Evolutionary conservation across 2,888 invertebrate species (phyloP).

Genomic region (Nesidiocoris tenuis): DNA sequence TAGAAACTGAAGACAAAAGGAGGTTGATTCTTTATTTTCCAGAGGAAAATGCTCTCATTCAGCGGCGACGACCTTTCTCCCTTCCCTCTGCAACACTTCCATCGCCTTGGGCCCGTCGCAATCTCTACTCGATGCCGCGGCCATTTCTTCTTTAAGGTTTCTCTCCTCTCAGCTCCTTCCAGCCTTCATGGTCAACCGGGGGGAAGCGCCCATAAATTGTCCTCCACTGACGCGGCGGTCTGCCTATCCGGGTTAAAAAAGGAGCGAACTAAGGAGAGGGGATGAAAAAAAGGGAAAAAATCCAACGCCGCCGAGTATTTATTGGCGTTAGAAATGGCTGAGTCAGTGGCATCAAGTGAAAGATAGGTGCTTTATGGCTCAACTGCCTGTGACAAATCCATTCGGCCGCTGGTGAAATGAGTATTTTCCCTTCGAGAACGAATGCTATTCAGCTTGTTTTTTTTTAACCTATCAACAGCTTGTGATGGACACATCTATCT

Average conservation of each 20-base stretch:
- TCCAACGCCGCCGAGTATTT: constrained; percentile 26
- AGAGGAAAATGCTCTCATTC: constrained; percentile 18
- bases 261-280: neutral
- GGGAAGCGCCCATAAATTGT: constrained; percentile 34
- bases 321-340: constrained; percentile 38
- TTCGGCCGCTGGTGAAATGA: neutral
- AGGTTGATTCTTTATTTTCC: constrained; percentile 34
- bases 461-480: neutral
- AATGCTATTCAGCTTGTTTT: neutral
- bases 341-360: constrained; percentile 30
- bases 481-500: neutral
- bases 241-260: neutral
- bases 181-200: constrained; percentile 22
- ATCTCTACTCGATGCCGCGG: neutral
- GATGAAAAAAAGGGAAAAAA: neutral
- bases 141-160: neutral
- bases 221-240: constrained; percentile 8
- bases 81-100: neutral
- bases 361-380: constrained; percentile 38
- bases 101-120: neutral
- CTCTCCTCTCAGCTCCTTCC: constrained; percentile 12
- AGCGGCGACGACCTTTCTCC: neutral
- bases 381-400: constrained; percentile 37
- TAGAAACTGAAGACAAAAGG: constrained; percentile 20
- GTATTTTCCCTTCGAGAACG: neutral